Percentiles rank a stretch among this genome's conserved stretches.
Conservation (phyloP, 2,888 invertebrate genomes). For the Automeris io region DNA sequence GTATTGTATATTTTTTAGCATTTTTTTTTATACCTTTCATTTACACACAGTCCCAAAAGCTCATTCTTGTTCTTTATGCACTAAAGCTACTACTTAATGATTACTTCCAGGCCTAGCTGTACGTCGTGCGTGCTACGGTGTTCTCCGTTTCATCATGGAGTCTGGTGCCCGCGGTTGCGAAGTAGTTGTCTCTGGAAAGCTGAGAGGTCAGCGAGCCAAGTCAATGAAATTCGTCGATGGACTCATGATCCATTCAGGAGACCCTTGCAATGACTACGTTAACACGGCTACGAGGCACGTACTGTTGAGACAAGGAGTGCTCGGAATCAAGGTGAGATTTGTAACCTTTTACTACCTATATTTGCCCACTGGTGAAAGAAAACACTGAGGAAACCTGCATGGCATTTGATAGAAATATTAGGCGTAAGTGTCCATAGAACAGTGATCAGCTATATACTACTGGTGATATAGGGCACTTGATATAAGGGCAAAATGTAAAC, state of each 20-base stretch:
- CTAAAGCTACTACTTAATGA: too few relatives aligned
- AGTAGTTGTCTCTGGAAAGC: constrained; percentile 99
- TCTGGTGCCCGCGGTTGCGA: constrained; percentile 98
- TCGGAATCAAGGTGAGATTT: constrained; percentile 83
- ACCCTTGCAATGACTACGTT: constrained; percentile 98
- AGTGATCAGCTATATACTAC: too few relatives aligned
- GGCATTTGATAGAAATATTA: too few relatives aligned
- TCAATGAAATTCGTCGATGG: constrained; percentile 99
- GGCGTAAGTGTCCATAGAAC: too few relatives aligned
- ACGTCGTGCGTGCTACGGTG: constrained; percentile 97
- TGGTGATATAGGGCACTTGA: too few relatives aligned
- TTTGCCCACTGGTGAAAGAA: too few relatives aligned
- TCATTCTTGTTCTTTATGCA: too few relatives aligned
- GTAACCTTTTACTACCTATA: background rate
- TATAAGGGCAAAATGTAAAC: too few relatives aligned
- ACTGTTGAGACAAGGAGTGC: constrained; percentile 92
- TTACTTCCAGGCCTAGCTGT: constrained; percentile 78
- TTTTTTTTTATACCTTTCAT: too few relatives aligned
- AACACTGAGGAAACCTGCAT: too few relatives aligned
- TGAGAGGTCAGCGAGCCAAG: constrained; percentile 99
- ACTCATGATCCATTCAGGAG: constrained; percentile 99
- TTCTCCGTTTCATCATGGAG: constrained; percentile 99
- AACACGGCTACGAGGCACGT: constrained; percentile 99
- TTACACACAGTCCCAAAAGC: too few relatives aligned
- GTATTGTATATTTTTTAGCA: too few relatives aligned